Evolutionary conservation across 2,797 vertebrate genomes (phyloP).

Genomic region (Molossus molossus): DNA sequence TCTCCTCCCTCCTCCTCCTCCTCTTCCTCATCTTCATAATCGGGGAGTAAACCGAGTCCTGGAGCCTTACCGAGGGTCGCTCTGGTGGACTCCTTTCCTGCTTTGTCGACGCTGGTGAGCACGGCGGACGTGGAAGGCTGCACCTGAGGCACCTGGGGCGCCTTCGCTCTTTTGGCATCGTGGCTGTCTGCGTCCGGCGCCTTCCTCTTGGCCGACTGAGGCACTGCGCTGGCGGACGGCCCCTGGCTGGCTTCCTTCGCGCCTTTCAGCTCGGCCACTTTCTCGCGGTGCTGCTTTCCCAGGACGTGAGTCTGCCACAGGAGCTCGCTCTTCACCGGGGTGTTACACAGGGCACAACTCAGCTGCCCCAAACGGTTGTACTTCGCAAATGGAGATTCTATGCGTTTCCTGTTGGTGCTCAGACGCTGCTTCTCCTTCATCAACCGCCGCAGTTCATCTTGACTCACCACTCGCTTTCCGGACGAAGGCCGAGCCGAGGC

Average conservation of each 20-base stretch:
- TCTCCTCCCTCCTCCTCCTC: slow-evolving; percentile 83
- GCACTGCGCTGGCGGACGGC: slow-evolving; percentile 14
- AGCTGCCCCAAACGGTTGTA: slow-evolving; percentile 96
- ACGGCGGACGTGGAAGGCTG: slow-evolving; percentile 86
- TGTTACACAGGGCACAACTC: slow-evolving; percentile 94
- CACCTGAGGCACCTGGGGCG: slow-evolving; percentile 17
- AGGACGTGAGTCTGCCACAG: slow-evolving; percentile 97
- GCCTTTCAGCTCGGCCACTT: slow-evolving; percentile 83
- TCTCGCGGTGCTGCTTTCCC: slow-evolving; percentile 96
- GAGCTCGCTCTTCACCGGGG: slow-evolving; percentile 94
- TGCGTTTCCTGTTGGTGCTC: slow-evolving; percentile 91
- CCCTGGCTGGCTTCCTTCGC: slow-evolving; percentile 71
- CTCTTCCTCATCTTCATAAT: slow-evolving; percentile 91
- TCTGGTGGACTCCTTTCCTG: slow-evolving; percentile 58
- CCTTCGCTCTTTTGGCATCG: slow-evolving; percentile 74
- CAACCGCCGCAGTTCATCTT: slow-evolving; percentile 96
- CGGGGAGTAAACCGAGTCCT: slow-evolving; percentile 91
- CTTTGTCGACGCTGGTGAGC: slow-evolving; percentile 88
- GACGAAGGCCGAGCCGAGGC: slow-evolving; percentile 74
- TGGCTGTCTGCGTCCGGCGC: neutral
- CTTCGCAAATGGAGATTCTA: slow-evolving; percentile 95
- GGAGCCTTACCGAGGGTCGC: slow-evolving; percentile 80
- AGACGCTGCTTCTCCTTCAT: slow-evolving; percentile 96
- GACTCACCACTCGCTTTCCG: slow-evolving; percentile 94
- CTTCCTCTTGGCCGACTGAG: slow-evolving; percentile 73